These are phyloP conservation scores for Phalloptychus januarius DNA, from an alignment of 2,797 vertebrate genomes.

Conservation along the genomic window DNA sequence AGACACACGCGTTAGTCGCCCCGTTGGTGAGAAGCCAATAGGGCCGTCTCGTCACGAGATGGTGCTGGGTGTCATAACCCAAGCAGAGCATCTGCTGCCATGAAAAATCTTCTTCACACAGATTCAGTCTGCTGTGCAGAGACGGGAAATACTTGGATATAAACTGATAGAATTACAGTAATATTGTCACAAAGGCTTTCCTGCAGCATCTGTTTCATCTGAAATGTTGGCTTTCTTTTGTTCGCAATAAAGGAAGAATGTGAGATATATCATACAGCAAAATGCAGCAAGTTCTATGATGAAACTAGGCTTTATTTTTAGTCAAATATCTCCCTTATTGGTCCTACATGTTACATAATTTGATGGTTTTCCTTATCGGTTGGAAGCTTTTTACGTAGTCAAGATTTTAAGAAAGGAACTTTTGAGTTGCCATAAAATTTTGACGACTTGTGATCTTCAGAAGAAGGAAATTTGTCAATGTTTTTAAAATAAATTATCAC, in stretches of 20 bases:
- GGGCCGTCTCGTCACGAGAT: constrained; percentile 61
- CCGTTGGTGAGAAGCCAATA: constrained; percentile 57
- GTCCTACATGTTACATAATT: neutral
- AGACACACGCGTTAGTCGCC: constrained; percentile 64
- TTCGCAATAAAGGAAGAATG: neutral
- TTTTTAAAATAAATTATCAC: neutral
- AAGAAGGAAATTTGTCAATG: neutral
- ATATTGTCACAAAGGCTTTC: neutral
- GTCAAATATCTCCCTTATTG: neutral
- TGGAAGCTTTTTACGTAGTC: neutral
- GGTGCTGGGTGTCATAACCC: constrained; percentile 62
- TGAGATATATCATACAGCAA: neutral
- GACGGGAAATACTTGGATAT: constrained; percentile 28
- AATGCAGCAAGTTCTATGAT: neutral
- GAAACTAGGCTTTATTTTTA: neutral
- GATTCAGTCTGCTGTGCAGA: constrained; percentile 38
- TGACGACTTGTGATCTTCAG: neutral
- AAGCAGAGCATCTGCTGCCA: constrained; percentile 24
- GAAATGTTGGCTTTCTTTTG: neutral
- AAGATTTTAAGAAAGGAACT: neutral
- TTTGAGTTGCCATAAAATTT: neutral
- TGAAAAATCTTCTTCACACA: constrained; percentile 19
- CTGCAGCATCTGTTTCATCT: neutral
- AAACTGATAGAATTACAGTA: neutral
- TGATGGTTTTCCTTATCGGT: neutral